phyloP scores from a whole-genome alignment of 2,113 vertebrate genomes.

The Cygnus atratus region DNA sequence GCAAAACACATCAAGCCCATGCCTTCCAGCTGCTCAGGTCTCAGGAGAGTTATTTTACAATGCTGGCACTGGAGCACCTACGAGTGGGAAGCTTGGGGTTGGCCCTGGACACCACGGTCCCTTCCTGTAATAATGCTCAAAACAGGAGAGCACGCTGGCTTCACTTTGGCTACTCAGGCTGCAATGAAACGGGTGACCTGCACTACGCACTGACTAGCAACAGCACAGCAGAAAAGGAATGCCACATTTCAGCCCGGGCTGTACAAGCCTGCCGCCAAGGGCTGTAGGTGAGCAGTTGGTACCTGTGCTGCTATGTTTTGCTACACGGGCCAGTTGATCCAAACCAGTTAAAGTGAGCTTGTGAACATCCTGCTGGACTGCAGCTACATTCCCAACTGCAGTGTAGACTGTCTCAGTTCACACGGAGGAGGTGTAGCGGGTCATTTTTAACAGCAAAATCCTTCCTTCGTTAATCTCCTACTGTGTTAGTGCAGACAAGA shows the following conservation, averaged over 20 bases:
- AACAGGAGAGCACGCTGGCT: background rate
- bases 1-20: accelerated
- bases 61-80: background rate
- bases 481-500: slow-evolving; percentile 20
- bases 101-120: no score
- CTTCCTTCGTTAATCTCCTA: slow-evolving; percentile 58
- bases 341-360: background rate
- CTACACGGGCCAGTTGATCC: background rate
- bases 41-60: background rate
- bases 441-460: slow-evolving; percentile 63
- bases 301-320: accelerated
- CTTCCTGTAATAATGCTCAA: background rate
- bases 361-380: background rate
- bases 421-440: background rate
- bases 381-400: background rate
- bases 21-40: background rate
- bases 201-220: background rate
- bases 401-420: background rate
- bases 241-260: background rate
- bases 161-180: background rate
- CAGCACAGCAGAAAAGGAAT: background rate
- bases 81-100: background rate
- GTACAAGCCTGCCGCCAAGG: background rate
- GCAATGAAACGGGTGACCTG: accelerated
- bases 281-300: background rate